Evolutionary conservation across 1,140 invertebrate genomes (phyloP).

Genomic region (Drosophila simulans): DNA sequence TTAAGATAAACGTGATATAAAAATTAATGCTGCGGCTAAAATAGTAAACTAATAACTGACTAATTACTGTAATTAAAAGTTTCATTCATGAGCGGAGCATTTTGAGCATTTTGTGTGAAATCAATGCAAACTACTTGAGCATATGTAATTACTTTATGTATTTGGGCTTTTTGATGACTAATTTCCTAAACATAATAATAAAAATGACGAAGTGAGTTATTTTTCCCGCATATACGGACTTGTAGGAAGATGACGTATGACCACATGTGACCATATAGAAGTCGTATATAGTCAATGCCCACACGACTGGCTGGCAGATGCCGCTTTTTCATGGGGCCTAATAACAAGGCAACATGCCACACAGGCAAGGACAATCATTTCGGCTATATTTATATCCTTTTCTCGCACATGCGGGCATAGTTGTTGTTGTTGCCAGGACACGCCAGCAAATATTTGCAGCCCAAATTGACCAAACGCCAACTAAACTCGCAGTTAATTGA

Average conservation of each 20-base stretch:
- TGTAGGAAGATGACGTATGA: conserved; percentile 65
- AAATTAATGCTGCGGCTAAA: background rate
- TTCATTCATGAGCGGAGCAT: too few species aligned
- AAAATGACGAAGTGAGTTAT: conserved; percentile 17
- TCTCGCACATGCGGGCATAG: background rate
- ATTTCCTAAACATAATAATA: conserved; percentile 16
- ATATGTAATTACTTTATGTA: background rate
- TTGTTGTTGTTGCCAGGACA: conserved; percentile 41
- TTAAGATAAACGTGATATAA: background rate
- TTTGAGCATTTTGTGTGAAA: background rate
- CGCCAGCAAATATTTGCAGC: conserved; percentile 65
- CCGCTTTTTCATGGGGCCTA: conserved; percentile 54
- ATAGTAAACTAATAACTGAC: background rate
- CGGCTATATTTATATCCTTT: conserved; percentile 13
- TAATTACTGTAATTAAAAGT: too few species aligned
- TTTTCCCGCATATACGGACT: conserved; percentile 23
- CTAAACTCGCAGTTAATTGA: conserved; percentile 46
- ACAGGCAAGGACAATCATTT: conserved; percentile 64
- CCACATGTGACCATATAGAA: conserved; percentile 43
- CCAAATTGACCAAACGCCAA: conserved; percentile 36
- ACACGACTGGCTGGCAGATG: conserved; percentile 48
- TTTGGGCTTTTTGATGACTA: conserved; percentile 16
- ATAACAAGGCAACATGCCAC: conserved; percentile 63
- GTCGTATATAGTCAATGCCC: conserved; percentile 65
- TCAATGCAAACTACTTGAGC: background rate